Evolutionary conservation across 2,797 vertebrate genomes (phyloP).

Genomic region (Eulemur coronatus): DNA sequence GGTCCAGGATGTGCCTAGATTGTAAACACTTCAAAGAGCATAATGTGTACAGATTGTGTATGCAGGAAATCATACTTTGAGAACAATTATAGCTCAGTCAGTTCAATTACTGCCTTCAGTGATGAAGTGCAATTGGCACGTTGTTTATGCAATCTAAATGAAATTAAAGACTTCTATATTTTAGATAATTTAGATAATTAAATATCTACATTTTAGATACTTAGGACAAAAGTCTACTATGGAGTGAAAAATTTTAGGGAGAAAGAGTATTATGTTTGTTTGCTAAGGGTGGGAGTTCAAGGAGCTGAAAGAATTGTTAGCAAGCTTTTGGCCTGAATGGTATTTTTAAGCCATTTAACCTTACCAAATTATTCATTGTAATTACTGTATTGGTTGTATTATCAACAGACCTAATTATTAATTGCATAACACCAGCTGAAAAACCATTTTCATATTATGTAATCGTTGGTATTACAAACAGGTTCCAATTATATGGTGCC

Average conservation of each 20-base stretch:
- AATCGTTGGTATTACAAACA: not conserved
- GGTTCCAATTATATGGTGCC: not conserved
- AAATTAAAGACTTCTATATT: not conserved
- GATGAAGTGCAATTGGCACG: not conserved
- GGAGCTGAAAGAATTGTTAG: not conserved
- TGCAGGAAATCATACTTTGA: not conserved
- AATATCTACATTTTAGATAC: not conserved
- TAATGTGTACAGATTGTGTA: not conserved
- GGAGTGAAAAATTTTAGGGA: not conserved
- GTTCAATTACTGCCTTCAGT: not conserved
- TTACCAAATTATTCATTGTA: not conserved
- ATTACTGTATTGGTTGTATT: not conserved
- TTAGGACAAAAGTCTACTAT: not conserved
- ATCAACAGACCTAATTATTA: not conserved
- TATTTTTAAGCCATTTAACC: constrained; percentile 7
- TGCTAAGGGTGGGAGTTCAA: not conserved
- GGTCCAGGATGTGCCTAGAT: constrained; percentile 65
- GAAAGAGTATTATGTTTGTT: not conserved
- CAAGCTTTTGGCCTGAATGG: not conserved
- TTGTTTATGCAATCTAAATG: not conserved
- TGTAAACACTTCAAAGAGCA: constrained; percentile 70
- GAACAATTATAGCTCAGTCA: not conserved
- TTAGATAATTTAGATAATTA: not conserved
- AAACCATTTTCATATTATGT: not conserved
- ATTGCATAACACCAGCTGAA: not conserved